Evolutionary conservation across 2,888 invertebrate species (phyloP).

Genomic region (Hybos culiciformis): DNA sequence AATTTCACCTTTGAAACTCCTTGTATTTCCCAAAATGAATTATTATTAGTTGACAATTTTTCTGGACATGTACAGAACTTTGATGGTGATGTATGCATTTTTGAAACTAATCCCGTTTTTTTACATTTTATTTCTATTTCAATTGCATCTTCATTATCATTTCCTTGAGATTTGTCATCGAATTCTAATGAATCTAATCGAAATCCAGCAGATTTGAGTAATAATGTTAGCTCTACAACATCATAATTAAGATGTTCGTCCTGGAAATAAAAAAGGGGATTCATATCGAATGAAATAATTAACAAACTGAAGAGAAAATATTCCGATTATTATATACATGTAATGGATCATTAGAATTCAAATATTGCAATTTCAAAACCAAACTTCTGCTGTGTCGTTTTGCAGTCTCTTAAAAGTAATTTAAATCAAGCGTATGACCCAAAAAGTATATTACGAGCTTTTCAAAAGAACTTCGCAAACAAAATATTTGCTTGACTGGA

Average conservation of each 20-base stretch:
- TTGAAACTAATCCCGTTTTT: constrained; percentile 12
- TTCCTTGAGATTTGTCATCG: neutral
- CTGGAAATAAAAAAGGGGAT: constrained; percentile 4
- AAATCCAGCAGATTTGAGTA: constrained; percentile 14
- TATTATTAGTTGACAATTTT: constrained; percentile 10
- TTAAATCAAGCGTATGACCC: too few species aligned
- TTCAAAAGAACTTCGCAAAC: too few species aligned
- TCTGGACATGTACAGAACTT: constrained; percentile 14
- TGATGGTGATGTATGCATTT: constrained; percentile 4
- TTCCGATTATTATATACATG: too few species aligned
- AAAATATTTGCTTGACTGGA: too few species aligned
- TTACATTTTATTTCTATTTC: constrained; percentile 12
- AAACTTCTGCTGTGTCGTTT: too few species aligned
- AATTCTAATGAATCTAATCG: constrained; percentile 13
- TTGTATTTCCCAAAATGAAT: constrained; percentile 16
- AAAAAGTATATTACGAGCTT: too few species aligned
- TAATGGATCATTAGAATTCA: too few species aligned
- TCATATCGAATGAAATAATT: too few species aligned
- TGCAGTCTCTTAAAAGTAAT: too few species aligned
- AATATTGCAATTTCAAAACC: too few species aligned
- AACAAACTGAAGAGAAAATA: too few species aligned
- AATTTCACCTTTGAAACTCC: constrained; percentile 5
- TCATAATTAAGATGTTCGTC: constrained; percentile 12
- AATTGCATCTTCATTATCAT: constrained; percentile 7
- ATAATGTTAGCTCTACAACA: constrained; percentile 12